A percentile compares a stretch with the other conserved stretches of the same genome.
phyloP scores from a whole-genome alignment of 2,113 vertebrate genomes.

The Corydoras maculifer region DNA sequence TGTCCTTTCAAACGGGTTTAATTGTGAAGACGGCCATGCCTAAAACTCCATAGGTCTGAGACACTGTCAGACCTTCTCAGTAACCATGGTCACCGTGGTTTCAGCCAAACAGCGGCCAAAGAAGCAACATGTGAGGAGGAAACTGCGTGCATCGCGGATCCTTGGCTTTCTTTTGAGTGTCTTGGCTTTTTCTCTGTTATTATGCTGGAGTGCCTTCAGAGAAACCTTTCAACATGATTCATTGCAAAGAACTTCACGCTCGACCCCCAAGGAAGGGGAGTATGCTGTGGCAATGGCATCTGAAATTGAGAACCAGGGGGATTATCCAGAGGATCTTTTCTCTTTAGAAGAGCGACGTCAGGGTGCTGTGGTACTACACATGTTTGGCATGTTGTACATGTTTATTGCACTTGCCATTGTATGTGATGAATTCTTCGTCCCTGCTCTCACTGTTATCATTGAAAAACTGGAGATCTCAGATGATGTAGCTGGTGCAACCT shows the following conservation, averaged over 20 bases:
- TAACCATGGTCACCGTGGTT: constrained; percentile 52
- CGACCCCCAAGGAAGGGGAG: constrained; percentile 48
- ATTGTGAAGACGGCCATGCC: constrained; percentile 25
- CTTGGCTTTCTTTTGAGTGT: constrained; percentile 78
- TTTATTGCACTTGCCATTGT: constrained; percentile 96
- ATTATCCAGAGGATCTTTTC: constrained; percentile 87
- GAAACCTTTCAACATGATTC: constrained; percentile 11
- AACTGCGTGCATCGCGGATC: constrained; percentile 78
- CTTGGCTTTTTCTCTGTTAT: constrained; percentile 73
- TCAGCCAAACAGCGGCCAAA: constrained; percentile 38
- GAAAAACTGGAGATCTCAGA: constrained; percentile 93
- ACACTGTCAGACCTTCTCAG: background rate
- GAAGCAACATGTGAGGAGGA: constrained; percentile 71
- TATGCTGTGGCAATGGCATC: constrained; percentile 43
- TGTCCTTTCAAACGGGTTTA: constrained; percentile 27
- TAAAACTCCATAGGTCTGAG: constrained; percentile 9
- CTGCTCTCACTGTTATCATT: constrained; percentile 91
- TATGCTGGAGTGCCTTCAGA: constrained; percentile 85
- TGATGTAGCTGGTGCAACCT: constrained; percentile 94
- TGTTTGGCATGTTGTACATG: constrained; percentile 97
- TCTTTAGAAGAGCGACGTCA: constrained; percentile 77
- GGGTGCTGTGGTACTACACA: constrained; percentile 80
- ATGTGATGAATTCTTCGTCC: constrained; percentile 97
- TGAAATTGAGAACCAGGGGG: constrained; percentile 66
- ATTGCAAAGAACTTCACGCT: constrained; percentile 83